These are phyloP conservation scores for Sebastes aleutianus DNA, from an alignment of 2,797 vertebrate species.

Conservation along the genomic window DNA sequence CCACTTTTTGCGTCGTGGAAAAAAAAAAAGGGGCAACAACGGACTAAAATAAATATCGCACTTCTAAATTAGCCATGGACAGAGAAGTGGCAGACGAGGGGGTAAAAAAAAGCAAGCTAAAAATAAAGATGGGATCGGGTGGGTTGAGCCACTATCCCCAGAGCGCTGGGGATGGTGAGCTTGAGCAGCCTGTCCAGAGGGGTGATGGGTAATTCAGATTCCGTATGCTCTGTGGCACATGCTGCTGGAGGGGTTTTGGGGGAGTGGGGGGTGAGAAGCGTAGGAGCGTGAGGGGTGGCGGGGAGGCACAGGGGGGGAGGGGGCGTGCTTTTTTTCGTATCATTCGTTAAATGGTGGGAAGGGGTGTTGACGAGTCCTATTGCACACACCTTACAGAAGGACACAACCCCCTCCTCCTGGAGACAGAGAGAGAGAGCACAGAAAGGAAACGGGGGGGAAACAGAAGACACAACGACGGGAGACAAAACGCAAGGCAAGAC, in stretches of 20 bases:
- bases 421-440: constrained; percentile 82
- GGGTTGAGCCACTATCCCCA: constrained; percentile 58
- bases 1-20: background rate
- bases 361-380: constrained; percentile 74
- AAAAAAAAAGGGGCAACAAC: background rate
- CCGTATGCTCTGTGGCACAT: constrained; percentile 81
- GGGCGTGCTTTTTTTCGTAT: constrained; percentile 65
- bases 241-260: constrained; percentile 64
- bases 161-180: constrained; percentile 54
- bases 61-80: constrained; percentile 51
- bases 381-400: constrained; percentile 99
- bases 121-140: constrained; percentile 67
- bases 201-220: constrained; percentile 75
- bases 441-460: constrained; percentile 64
- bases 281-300: constrained; percentile 53
- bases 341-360: constrained; percentile 67
- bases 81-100: constrained; percentile 28
- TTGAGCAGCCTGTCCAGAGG: constrained; percentile 67
- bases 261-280: constrained; percentile 55
- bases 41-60: constrained; percentile 38
- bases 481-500: constrained; percentile 83
- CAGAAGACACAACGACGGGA: constrained; percentile 86
- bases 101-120: constrained; percentile 45
- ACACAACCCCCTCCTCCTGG: constrained; percentile 98
- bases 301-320: constrained; percentile 29